These are phyloP conservation scores for Drosophila tanythrix DNA, from an alignment of 2,888 invertebrate genomes.

Conservation along the genomic window DNA sequence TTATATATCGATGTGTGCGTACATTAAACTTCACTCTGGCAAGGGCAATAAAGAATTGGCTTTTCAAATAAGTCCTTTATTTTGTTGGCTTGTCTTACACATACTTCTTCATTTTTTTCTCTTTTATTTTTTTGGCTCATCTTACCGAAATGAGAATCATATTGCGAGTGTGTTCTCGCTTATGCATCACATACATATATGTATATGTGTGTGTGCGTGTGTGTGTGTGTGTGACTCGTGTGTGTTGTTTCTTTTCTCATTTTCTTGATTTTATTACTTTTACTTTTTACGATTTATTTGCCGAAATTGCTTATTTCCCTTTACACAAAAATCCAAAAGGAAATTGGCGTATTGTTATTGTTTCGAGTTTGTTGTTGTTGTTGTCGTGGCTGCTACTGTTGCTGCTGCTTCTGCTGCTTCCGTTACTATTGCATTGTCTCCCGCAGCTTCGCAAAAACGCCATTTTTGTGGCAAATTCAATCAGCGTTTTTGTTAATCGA, in stretches of 20 bases:
- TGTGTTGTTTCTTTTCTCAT: constrained; percentile 64
- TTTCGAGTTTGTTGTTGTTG: constrained; percentile 13
- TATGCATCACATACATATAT: not conserved
- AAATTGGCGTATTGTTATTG: constrained; percentile 63
- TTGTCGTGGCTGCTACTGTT: constrained; percentile 13
- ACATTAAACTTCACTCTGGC: constrained; percentile 38
- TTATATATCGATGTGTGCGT: constrained; percentile 27
- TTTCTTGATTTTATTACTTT: constrained; percentile 79
- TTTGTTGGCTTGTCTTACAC: constrained; percentile 5
- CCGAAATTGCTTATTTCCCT: constrained; percentile 79
- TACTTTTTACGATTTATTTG: constrained; percentile 80
- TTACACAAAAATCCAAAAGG: constrained; percentile 50
- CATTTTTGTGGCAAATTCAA: constrained; percentile 69
- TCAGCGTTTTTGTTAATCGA: constrained; percentile 71
- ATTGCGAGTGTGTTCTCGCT: constrained; percentile 24
- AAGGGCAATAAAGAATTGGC: constrained; percentile 44
- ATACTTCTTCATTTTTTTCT: constrained; percentile 2
- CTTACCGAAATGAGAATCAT: constrained; percentile 30
- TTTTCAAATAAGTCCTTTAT: constrained; percentile 19
- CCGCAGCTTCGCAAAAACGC: constrained; percentile 42
- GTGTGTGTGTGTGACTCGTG: constrained; percentile 3
- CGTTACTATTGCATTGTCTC: constrained; percentile 30
- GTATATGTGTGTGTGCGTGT: not conserved
- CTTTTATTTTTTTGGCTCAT: not conserved
- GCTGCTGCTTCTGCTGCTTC: not conserved